Conservation (phyloP, 1,140 invertebrate species). For the Notospermus geniculatus region DNA sequence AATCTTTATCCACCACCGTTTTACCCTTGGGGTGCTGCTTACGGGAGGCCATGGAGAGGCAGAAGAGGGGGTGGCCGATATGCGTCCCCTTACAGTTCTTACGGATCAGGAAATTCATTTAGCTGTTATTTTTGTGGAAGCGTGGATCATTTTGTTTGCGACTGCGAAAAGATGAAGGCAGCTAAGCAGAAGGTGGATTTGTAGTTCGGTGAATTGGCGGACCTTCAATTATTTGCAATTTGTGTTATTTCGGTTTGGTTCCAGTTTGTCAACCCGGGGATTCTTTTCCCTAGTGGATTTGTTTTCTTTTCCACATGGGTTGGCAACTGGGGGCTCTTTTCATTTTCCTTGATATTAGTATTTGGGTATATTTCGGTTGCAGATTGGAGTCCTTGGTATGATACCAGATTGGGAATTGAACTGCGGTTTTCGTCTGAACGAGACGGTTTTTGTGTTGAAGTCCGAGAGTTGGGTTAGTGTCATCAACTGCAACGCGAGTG, state of each 20-base stretch:
- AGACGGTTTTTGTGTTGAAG: neutral
- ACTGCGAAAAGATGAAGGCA: conserved; percentile 7
- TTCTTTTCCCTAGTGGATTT: neutral
- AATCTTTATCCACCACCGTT: too few species aligned
- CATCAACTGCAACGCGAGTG: neutral
- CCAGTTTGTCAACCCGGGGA: neutral
- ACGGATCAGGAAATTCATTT: too few species aligned
- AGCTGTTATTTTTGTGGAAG: conserved; percentile 1
- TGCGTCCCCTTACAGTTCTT: too few species aligned
- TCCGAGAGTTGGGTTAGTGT: neutral
- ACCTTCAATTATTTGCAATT: neutral
- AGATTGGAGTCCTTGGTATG: too few species aligned
- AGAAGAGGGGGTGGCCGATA: too few species aligned
- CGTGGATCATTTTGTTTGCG: neutral
- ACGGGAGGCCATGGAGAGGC: too few species aligned
- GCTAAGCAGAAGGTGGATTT: neutral
- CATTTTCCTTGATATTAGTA: too few species aligned
- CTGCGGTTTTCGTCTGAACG: neutral
- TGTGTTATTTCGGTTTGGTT: neutral
- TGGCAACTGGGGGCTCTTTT: too few species aligned
- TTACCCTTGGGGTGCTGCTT: too few species aligned
- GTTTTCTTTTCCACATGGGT: too few species aligned
- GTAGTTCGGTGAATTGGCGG: neutral
- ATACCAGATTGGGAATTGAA: too few species aligned
- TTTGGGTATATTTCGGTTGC: too few species aligned